phyloP scores from a whole-genome alignment of 2,113 vertebrate genomes.

The Struthio camelus region DNA sequence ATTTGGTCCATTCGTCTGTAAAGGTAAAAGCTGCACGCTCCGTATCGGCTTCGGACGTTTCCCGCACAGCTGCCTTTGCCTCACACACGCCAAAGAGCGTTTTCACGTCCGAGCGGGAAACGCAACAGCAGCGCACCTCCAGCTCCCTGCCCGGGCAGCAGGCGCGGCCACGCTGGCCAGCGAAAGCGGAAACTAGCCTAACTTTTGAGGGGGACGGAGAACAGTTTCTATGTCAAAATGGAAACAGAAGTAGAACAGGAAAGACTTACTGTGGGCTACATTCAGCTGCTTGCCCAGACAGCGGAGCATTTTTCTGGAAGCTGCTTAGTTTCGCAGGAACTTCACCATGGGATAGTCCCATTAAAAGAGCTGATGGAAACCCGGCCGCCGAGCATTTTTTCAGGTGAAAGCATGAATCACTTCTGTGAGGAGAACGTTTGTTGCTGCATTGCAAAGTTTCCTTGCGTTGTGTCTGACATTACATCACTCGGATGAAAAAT shows the following conservation, averaged over 20 bases:
- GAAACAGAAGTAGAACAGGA: neutral
- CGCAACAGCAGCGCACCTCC: neutral
- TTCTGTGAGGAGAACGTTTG: neutral
- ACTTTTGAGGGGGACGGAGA: neutral
- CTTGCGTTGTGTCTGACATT: accelerated
- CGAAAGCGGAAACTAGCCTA: too few relatives aligned
- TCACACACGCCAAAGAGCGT: accelerated
- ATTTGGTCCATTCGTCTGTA: neutral
- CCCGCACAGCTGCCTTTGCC: neutral
- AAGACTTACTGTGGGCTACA: accelerated
- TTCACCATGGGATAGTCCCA: neutral
- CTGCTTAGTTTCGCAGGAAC: neutral
- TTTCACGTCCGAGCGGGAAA: neutral
- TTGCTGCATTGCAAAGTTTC: neutral
- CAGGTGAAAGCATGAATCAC: neutral
- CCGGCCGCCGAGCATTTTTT: neutral
- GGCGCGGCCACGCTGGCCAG: too few relatives aligned
- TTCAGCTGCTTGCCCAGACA: neutral
- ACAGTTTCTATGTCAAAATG: neutral
- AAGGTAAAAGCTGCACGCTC: neutral
- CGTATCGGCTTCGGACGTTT: accelerated
- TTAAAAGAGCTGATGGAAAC: neutral
- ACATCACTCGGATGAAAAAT: accelerated
- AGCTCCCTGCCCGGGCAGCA: accelerated
- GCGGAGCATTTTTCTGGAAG: neutral